Base-by-base conservation (phyloP, 1,140 invertebrate species). In the Orchesella cincta region DNA sequence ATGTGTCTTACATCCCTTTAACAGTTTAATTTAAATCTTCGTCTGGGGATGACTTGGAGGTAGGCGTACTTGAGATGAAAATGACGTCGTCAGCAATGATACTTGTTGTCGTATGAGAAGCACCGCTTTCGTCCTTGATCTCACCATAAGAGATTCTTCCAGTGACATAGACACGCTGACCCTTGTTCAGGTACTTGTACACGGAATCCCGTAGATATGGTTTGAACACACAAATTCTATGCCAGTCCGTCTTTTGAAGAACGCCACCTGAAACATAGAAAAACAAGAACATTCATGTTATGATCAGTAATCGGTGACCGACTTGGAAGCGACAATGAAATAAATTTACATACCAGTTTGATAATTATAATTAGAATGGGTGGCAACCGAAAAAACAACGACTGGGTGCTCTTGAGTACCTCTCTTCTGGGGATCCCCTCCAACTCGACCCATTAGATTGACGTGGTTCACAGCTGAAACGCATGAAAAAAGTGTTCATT, bases 211-310 rank as follows among this genome's bases (percentile, higher is more conserved):
- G 86, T 1, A 98, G 87, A 72, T 87, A 87, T 1, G 93, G 94
- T 83, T 92, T 94, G 83, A 97, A 98, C 3, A 97, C 91, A 82
- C 92, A 92, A 71, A 97, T 86, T 82, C 92, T 89, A 84, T 98
- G 95, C 95, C 95, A 97, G 79, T 96, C 94, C 26, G 94, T 96
- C 82, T 92, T 90, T 84, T 95, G 93, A 16, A 92, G 85, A 82
- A 92, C 88, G 83, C 94, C 92, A 26, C 93, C 93, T 86, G 87
- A 1, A 83, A 83, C 18, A 67, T 31, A 12, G 1, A 26, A 76
- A 23, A 33, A 39, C 36, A 36, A 8, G 62, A 67, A 18, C 1
- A 5, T 67, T 67, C 31, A 29, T 67, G 26, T 64, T n/a, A 64
- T n/a, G n/a, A n/a, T n/a, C n/a, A n/a, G n/a, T n/a, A n/a, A n/a